Percentiles rank a stretch among this genome's conserved stretches.
Evolutionary conservation across 2,797 vertebrate genomes (phyloP).

Genomic region (Geotrypetes seraphini): DNA sequence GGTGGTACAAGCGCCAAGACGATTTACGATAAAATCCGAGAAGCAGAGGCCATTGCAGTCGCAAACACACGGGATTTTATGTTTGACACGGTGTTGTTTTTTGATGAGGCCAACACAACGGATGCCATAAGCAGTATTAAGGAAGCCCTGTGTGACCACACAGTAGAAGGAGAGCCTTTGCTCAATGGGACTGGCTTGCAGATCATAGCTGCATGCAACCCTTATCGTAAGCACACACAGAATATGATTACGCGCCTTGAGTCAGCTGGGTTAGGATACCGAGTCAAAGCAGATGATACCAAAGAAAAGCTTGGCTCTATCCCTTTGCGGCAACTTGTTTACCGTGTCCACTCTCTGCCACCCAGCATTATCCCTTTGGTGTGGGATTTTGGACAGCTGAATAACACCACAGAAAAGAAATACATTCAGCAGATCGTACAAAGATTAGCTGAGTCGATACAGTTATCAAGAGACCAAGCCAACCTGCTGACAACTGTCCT

Average conservation of each 20-base stretch:
- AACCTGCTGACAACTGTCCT: conserved; percentile 58
- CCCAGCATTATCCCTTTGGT: conserved; percentile 90
- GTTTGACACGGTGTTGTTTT: conserved; percentile 84
- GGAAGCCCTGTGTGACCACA: conserved; percentile 83
- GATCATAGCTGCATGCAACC: conserved; percentile 92
- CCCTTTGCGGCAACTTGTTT: conserved; percentile 91
- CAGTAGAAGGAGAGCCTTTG: conserved; percentile 62
- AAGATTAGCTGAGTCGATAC: conserved; percentile 45
- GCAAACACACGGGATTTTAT: conserved; percentile 54
- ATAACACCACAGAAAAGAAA: conserved; percentile 65
- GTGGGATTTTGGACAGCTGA: conserved; percentile 95
- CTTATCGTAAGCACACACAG: conserved; percentile 82
- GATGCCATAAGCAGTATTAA: conserved; percentile 90
- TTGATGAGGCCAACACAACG: conserved; percentile 93
- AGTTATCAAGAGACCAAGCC: neutral
- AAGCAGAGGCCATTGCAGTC: conserved; percentile 62
- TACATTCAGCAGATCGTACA: conserved; percentile 90
- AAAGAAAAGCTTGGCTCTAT: conserved; percentile 83
- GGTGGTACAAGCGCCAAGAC: conserved; percentile 80
- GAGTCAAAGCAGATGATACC: conserved; percentile 75
- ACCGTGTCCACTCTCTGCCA: conserved; percentile 87
- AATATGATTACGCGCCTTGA: conserved; percentile 82
- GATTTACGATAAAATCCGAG: conserved; percentile 69
- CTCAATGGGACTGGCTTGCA: conserved; percentile 52
- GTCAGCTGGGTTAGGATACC: conserved; percentile 82